A percentile compares a stretch with the other conserved stretches of the same genome.
phyloP scores from a whole-genome alignment of 2,797 vertebrate genomes.

The Anomalospiza imberbis region DNA sequence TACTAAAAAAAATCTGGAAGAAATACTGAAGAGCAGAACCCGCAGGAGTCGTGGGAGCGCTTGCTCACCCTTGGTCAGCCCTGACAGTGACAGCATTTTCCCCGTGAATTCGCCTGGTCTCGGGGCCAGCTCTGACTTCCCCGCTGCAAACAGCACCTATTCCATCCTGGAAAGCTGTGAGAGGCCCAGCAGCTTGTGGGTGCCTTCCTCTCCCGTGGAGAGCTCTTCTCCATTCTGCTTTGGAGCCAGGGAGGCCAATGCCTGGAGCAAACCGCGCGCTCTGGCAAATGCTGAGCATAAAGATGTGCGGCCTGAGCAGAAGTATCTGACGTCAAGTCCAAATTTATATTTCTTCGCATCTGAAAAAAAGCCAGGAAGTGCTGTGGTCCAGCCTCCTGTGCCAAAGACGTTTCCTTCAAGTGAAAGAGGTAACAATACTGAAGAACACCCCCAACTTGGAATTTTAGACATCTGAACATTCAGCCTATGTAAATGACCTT shows the following conservation, averaged over 20 bases:
- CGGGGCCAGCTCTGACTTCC: background rate
- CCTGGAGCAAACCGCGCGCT: conserved; percentile 36
- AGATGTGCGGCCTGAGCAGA: background rate
- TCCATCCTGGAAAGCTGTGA: background rate
- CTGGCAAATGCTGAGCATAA: background rate
- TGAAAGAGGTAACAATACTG: conserved; percentile 66
- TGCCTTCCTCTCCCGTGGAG: background rate
- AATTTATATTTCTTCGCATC: conserved; percentile 70
- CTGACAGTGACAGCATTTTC: background rate
- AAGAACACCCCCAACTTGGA: rapidly evolving
- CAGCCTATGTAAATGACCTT: background rate
- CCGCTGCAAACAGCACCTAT: background rate
- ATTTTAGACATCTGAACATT: background rate
- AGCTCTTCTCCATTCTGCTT: conserved; percentile 63
- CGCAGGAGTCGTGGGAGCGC: conserved; percentile 10
- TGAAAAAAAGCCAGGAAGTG: conserved; percentile 35
- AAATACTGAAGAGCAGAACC: conserved; percentile 78
- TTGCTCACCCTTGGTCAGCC: background rate
- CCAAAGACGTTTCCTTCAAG: conserved; percentile 75
- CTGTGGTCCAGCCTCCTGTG: conserved; percentile 67
- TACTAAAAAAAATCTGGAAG: conserved; percentile 79
- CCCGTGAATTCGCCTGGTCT: background rate
- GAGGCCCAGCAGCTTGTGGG: background rate
- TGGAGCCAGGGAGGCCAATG: conserved; percentile 52
- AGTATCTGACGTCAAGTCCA: conserved; percentile 22